phyloP scores from a whole-genome alignment of 1,140 invertebrate genomes.

The Monomorium pharaonis region DNA sequence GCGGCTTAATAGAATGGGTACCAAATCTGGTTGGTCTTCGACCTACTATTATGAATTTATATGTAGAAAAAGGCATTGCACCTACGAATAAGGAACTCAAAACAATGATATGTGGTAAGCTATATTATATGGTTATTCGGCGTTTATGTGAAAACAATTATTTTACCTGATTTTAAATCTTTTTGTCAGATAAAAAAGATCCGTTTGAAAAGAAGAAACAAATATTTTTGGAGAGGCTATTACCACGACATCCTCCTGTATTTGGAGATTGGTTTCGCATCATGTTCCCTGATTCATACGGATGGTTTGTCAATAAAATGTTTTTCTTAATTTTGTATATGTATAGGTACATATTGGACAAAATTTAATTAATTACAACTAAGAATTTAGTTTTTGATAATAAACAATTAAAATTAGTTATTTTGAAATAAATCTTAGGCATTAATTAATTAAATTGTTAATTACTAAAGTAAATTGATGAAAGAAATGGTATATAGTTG shows the following conservation, averaged over 20 bases:
- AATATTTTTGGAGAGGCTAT: conserved; percentile 90
- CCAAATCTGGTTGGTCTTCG: conserved; percentile 93
- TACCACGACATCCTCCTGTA: conserved; percentile 93
- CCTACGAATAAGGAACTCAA: conserved; percentile 87
- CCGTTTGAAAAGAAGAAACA: conserved; percentile 89
- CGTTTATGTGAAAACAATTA: neutral
- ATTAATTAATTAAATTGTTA: no score
- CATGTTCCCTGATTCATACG: conserved; percentile 95
- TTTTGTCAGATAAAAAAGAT: conserved; percentile 85
- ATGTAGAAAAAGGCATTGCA: conserved; percentile 88
- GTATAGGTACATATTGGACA: neutral
- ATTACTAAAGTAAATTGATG: no score
- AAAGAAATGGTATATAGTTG: no score
- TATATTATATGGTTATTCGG: neutral
- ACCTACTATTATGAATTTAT: conserved; percentile 89
- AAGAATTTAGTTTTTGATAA: no score
- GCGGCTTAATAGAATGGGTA: conserved; percentile 98
- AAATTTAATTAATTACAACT: no score
- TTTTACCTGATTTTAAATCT: conserved; percentile 27
- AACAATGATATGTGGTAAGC: conserved; percentile 85
- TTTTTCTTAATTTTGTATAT: neutral
- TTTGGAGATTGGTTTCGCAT: conserved; percentile 96
- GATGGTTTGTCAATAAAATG: conserved; percentile 88
- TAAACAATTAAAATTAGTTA: no score
- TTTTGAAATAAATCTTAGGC: no score